Base-by-base conservation (phyloP, 2,888 invertebrate species). In the Nesidiocoris tenuis region DNA sequence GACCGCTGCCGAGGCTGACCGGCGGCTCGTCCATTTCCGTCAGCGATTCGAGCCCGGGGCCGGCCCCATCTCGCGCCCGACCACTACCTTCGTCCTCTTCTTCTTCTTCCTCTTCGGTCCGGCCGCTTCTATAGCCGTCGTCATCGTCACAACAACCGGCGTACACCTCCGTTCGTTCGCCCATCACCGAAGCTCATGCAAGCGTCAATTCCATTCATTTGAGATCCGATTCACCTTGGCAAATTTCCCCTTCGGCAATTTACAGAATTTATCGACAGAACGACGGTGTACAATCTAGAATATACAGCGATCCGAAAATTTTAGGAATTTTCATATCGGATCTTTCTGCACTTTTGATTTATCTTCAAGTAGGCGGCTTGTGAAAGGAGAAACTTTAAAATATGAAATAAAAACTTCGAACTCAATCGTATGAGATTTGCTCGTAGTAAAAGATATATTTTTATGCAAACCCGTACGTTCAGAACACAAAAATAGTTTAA, bases 1-100 rank as follows among this genome's bases (percentile, higher is more conserved):
- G 86, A 82, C 91, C 78, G 12, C 76, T 68, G 22, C 75, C 76
- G 54, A 77, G 65, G 59, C 76, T 74, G 54, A 77, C 74, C 61
- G 77, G 78, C 24, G 77, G 74, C 59, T 74, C 76, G 64, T 77
- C 67, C 39, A 39, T 39, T 57, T 77, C 75, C 67, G 64, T 61
- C 70, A 75, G 57, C 66, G 63, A 21, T 61, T 75, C 72, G 64
- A 59, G 25, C 54, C 55, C 23, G 39, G 39, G 39, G 39, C 39
- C 39, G 56, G 67, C 61, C 16, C 55, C 67, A 54, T 63, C 64
- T 16, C 16, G 18, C 59, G 5, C 19, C 12, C 39, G 39, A 12
- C 39, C 12, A 12, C 39, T 39, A 5, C 39, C 57, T 17, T 21
- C 24, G 7, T 74, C 65, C 22, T 72, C 72, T 17, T 72, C 72